These are phyloP conservation scores for Benitochromis conjunctus DNA, from an alignment of 2,113 vertebrate genomes.

Conservation along the genomic window DNA sequence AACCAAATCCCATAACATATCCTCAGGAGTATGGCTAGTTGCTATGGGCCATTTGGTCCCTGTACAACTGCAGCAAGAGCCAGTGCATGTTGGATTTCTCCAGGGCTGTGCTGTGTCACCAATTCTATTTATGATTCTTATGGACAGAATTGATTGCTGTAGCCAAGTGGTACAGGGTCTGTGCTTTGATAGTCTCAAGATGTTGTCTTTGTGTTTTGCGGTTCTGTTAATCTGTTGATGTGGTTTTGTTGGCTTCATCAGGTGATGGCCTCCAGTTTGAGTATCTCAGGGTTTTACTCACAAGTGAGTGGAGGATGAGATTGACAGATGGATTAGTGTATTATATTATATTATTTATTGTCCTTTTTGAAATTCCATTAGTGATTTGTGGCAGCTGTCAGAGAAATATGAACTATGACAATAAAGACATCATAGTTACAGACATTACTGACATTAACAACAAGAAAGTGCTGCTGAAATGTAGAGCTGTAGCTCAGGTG, in stretches of 20 bases:
- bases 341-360: background rate
- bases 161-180: background rate
- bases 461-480: background rate
- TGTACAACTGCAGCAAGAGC: background rate
- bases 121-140: background rate
- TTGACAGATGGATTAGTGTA: background rate
- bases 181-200: background rate
- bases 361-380: background rate
- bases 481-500: background rate
- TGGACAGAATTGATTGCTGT: too few species aligned
- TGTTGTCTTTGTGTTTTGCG: background rate
- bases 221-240: background rate
- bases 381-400: background rate
- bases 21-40: background rate
- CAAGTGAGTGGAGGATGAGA: background rate
- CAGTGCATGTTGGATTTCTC: background rate
- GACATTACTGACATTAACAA: background rate
- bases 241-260: background rate
- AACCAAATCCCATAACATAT: background rate
- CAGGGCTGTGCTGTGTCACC: background rate
- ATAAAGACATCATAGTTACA: background rate
- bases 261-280: background rate
- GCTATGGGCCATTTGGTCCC: background rate
- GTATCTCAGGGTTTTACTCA: background rate
- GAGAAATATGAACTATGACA: background rate